Percentiles rank a stretch among this genome's conserved stretches.
Conservation (phyloP, 2,888 invertebrate genomes). For the Calliphora vomitoria region DNA sequence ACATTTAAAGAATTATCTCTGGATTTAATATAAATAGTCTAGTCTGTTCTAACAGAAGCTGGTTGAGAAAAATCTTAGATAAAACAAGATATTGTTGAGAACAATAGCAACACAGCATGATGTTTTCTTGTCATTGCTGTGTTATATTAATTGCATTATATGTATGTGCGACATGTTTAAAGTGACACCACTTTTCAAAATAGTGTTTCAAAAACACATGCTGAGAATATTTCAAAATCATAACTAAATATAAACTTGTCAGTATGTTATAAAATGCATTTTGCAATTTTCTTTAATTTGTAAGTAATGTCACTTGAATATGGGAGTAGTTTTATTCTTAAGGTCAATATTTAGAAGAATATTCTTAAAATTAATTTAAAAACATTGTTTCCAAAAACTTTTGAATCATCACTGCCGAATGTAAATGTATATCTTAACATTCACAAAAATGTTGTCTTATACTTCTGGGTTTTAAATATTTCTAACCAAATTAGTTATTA, state of each 20-base stretch:
- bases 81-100: background rate
- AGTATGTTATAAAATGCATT: too few species aligned
- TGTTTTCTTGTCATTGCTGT: conserved; percentile 49
- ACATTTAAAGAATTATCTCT: conserved; percentile 13
- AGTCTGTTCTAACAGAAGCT: conserved; percentile 37
- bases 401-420: too few species aligned
- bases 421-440: too few species aligned
- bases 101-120: conserved; percentile 61
- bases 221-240: conserved; percentile 21
- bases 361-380: too few species aligned
- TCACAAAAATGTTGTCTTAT: too few species aligned
- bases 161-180: conserved; percentile 44
- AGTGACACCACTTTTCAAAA: conserved; percentile 49
- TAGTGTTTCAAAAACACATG: background rate
- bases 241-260: background rate
- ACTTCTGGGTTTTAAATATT: too few species aligned
- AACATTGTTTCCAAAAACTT: too few species aligned
- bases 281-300: too few species aligned
- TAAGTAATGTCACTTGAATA: too few species aligned
- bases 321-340: too few species aligned
- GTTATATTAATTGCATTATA: conserved; percentile 61
- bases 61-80: background rate
- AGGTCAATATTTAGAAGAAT: too few species aligned
- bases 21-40: background rate
- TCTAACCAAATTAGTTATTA: too few species aligned